Percentiles rank a stretch among this genome's conserved stretches.
Evolutionary conservation across 2,113 vertebrate species (phyloP).

Genomic region (Rafetus swinhoei): DNA sequence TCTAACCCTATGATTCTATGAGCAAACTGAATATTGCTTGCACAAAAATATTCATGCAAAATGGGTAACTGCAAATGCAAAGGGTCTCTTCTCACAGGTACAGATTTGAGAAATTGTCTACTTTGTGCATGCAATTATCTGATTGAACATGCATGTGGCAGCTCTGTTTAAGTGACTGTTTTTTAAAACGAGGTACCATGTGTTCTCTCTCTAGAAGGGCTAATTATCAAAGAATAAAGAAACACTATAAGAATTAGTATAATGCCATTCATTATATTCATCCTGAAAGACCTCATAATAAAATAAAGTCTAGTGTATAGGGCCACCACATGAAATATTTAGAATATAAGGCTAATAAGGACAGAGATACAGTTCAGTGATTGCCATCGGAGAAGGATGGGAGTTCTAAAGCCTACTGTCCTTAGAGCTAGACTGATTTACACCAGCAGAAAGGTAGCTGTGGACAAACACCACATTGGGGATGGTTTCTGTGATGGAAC

Average conservation of each 20-base stretch:
- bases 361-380: not conserved
- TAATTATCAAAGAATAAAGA: slow-evolving; percentile 44
- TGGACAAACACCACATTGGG: not conserved
- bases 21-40: slow-evolving; percentile 59
- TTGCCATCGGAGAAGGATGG: not conserved
- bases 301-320: slow-evolving; percentile 14
- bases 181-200: not conserved
- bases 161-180: not conserved
- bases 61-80: not conserved
- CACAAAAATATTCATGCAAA: slow-evolving; percentile 38
- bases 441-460: not conserved
- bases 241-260: not conserved
- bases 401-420: not conserved
- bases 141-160: not conserved
- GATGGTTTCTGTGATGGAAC: not conserved
- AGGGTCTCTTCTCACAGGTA: not conserved
- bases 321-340: not conserved
- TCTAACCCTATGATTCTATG: not conserved
- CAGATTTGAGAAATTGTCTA: not conserved
- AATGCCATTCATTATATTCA: slow-evolving; percentile 3
- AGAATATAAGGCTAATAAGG: not conserved
- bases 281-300: not conserved
- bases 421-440: not conserved
- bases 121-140: not conserved
- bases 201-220: not conserved